Conservation (phyloP, 2,888 invertebrate genomes). For the Trissolcus japonicus region DNA sequence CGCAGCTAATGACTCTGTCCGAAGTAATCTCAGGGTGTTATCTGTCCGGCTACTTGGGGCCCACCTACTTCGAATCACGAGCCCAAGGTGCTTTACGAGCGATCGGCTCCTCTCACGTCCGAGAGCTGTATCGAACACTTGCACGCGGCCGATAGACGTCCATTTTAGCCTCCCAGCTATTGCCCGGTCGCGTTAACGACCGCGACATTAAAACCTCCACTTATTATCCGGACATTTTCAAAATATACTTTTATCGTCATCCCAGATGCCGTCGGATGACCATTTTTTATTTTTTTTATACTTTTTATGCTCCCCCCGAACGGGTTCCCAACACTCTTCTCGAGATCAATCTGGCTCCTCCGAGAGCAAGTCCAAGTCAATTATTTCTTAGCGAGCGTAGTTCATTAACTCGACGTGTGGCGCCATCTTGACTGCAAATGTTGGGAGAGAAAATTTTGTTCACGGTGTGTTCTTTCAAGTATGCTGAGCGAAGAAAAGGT, state of each 20-base stretch:
- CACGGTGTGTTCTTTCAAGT: slow-evolving; percentile 35
- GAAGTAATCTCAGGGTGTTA: slow-evolving; percentile 76
- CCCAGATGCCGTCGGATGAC: slow-evolving; percentile 42
- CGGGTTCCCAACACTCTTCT: too few species aligned
- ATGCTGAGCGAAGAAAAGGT: slow-evolving; percentile 55
- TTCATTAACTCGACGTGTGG: slow-evolving; percentile 59
- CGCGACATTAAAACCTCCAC: slow-evolving; percentile 36
- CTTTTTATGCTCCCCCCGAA: too few species aligned
- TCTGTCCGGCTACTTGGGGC: slow-evolving; percentile 76
- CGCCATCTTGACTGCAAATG: slow-evolving; percentile 70
- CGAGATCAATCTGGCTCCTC: too few species aligned
- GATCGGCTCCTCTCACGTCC: slow-evolving; percentile 55
- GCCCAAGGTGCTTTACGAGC: slow-evolving; percentile 66
- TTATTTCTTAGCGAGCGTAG: slow-evolving; percentile 5
- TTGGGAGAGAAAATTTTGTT: slow-evolving; percentile 51
- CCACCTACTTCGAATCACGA: slow-evolving; percentile 76
- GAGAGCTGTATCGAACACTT: slow-evolving; percentile 31
- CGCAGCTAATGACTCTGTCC: slow-evolving; percentile 76
- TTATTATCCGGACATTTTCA: slow-evolving; percentile 51
- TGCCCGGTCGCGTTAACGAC: slow-evolving; percentile 48
- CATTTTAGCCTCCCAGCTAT: slow-evolving; percentile 45
- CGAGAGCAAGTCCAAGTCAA: neutral
- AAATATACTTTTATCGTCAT: slow-evolving; percentile 49
- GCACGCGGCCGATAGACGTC: slow-evolving; percentile 50
- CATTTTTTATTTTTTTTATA: too few species aligned